Evolutionary conservation across 2,797 vertebrate species (phyloP).

Genomic region (Sebastes dallii): DNA sequence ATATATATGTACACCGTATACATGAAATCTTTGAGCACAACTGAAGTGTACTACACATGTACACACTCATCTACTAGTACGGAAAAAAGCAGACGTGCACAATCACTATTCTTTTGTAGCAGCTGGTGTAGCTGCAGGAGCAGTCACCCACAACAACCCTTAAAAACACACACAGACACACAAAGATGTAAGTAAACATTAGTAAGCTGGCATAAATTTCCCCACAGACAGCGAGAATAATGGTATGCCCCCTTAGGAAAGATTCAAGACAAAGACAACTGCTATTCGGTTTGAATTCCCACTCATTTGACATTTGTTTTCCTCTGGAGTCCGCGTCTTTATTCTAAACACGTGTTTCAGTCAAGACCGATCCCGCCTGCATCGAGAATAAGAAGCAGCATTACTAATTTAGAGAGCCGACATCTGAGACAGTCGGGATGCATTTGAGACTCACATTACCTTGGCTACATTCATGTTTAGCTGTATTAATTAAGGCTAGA

Average conservation of each 20-base stretch:
- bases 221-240: slow-evolving; percentile 26
- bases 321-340: slow-evolving; percentile 31
- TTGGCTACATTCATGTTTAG: slow-evolving; percentile 38
- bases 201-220: slow-evolving; percentile 29
- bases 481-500: slow-evolving; percentile 48
- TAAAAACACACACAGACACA: background rate
- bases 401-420: slow-evolving; percentile 40
- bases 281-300: slow-evolving; percentile 26
- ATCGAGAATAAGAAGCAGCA: slow-evolving; percentile 21
- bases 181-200: slow-evolving; percentile 43
- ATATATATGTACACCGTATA: background rate
- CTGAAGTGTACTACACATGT: background rate
- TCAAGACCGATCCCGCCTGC: slow-evolving; percentile 32
- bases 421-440: slow-evolving; percentile 18
- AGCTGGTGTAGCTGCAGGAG: background rate
- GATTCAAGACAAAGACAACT: slow-evolving; percentile 20
- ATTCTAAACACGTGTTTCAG: slow-evolving; percentile 57
- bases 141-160: background rate
- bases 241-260: slow-evolving; percentile 10
- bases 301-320: slow-evolving; percentile 52
- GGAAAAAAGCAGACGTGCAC: background rate
- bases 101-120: background rate
- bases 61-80: background rate
- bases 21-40: background rate
- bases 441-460: slow-evolving; percentile 37